phyloP scores from a whole-genome alignment of 64 coral and sea anemone genomes.

The Dendrophyllia cribrosa region DNA sequence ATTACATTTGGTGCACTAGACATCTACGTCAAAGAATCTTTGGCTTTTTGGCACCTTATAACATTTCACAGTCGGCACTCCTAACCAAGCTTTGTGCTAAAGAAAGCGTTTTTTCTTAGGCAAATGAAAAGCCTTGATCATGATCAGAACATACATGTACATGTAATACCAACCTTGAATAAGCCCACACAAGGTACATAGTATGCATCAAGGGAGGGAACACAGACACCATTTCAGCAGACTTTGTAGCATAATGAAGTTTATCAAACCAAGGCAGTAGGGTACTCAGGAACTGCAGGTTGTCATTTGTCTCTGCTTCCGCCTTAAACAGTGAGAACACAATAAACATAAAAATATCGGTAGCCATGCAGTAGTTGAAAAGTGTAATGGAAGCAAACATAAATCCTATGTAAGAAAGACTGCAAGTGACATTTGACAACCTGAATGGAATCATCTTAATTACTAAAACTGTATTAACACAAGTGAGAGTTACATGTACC shows the following conservation, averaged over 20 bases:
- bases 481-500: too few species aligned
- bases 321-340: conserved; percentile 52
- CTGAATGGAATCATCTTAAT: too few species aligned
- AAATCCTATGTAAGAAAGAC: too few species aligned
- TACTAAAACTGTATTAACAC: too few species aligned
- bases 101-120: too few species aligned
- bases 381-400: neutral
- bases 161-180: conserved; percentile 77
- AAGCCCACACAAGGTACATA: conserved; percentile 94
- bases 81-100: too few species aligned
- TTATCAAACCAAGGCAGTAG: conserved; percentile 97
- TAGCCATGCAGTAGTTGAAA: neutral
- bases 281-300: conserved; percentile 92
- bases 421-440: too few species aligned
- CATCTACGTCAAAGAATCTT: too few species aligned
- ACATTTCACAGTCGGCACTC: too few species aligned
- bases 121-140: too few species aligned
- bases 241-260: conserved; percentile 88
- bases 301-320: conserved; percentile 91
- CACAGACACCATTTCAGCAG: conserved; percentile 82
- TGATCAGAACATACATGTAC: neutral
- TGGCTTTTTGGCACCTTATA: too few species aligned
- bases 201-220: conserved; percentile 95
- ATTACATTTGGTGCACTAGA: too few species aligned
- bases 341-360: neutral